A percentile compares a stretch with the other conserved stretches of the same genome.
These are phyloP conservation scores for Panagrolaimus sp. DNA, from an alignment of 1,140 invertebrate genomes.

Conservation along the genomic window DNA sequence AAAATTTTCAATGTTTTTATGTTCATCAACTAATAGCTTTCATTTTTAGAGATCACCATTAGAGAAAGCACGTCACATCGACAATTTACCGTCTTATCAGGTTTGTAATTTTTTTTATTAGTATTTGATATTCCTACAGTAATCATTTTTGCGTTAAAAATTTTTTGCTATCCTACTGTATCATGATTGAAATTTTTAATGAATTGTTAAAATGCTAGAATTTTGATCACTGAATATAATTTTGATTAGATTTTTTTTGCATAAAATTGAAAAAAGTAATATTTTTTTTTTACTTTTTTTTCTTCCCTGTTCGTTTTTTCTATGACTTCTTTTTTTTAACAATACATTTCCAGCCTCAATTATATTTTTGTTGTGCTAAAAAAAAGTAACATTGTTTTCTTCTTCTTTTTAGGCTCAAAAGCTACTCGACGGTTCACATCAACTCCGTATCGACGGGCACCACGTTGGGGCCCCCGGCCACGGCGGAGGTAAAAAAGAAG, in stretches of 20 bases:
- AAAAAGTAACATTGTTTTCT: not conserved
- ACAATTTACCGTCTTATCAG: slow-evolving; percentile 57
- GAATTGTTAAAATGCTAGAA: too few species aligned
- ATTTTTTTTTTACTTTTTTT: too few species aligned
- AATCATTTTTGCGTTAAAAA: too few species aligned
- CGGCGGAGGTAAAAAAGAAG: slow-evolving; percentile 42
- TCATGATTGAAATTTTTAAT: too few species aligned
- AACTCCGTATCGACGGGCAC: slow-evolving; percentile 55
- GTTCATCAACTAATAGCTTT: not conserved
- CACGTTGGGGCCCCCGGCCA: slow-evolving; percentile 53
- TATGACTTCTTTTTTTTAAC: not conserved
- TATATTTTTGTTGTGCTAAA: not conserved
- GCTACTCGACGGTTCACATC: slow-evolving; percentile 57
- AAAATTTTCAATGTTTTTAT: not conserved
- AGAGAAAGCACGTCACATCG: slow-evolving; percentile 56
- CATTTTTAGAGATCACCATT: slow-evolving; percentile 53
- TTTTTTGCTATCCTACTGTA: too few species aligned
- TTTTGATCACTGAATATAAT: too few species aligned
- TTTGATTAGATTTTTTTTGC: too few species aligned
- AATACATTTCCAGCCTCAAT: not conserved
- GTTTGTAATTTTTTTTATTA: slow-evolving; percentile 21
- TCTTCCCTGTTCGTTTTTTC: not conserved
- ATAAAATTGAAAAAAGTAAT: too few species aligned
- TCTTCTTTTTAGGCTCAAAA: slow-evolving; percentile 54
- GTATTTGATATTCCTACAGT: too few species aligned